Base-by-base conservation (phyloP, 2,797 vertebrate genomes). In the Sphaeramia orbicularis region DNA sequence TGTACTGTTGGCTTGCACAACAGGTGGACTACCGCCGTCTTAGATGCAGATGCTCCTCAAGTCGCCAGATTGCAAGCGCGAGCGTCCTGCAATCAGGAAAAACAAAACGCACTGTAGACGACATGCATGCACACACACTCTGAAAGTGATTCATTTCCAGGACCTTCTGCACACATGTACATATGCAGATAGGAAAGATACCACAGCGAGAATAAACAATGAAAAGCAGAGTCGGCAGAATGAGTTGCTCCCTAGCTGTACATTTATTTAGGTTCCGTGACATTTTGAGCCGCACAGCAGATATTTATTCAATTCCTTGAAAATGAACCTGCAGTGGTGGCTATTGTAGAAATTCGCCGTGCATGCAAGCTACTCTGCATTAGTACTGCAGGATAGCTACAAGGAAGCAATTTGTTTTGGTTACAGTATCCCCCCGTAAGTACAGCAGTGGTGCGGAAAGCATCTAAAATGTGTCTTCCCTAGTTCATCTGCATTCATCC, bases 401-500 rank as follows among this genome's bases (percentile, higher is more conserved):
- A 78, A 81, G 81, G 80, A 86, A 76, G 84, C 70, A 86, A 88
- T 88, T 88, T 86, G 80, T 91, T 86, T 85, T 85, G 76, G 83
- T 86, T 84, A 76, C 74, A 76, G 63, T 66, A 65, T 73, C 54
- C 51, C 54, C 48, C 51, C 11, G 15, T 80, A 80, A 86, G 83
- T 78, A 71, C 71, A 72, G 75, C 81, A 74, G 74, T 6, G 67
- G 68, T 65, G 78, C 56, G 32, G 63, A 77, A 75, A 81, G 70
- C 65, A 71, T 84, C 64, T 52, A 10, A 55, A 78, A 86, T 66
- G 66, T 30, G 83, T 76, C 82, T 58, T 41, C 32, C 45, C 64
- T 27, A 24, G 48, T 83, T 78, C 76, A 84, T 86, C 78, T 74
- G 71, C 21, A 74, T 83, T 82, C 77, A 62, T 78, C 74, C 65